A percentile compares a stretch with the other conserved stretches of the same genome.
Evolutionary conservation across 2,797 vertebrate genomes (phyloP).

Genomic region (Hydrophis major): DNA sequence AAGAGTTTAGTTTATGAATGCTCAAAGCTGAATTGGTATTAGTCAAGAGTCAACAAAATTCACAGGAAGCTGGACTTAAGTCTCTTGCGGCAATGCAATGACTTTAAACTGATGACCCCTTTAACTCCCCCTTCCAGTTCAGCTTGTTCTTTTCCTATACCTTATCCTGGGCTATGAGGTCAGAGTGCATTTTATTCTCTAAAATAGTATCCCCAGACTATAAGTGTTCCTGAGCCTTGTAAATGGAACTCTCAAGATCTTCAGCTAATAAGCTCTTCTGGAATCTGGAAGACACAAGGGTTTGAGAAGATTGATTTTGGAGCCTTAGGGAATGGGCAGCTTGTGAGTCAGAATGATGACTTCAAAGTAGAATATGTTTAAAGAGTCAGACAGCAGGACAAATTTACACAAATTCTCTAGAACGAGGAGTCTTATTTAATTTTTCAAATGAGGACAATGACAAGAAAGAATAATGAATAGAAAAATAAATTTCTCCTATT

Average conservation of each 20-base stretch:
- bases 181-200: neutral
- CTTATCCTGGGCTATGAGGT: neutral
- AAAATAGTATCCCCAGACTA: neutral
- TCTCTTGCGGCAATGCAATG: neutral
- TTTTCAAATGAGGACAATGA: neutral
- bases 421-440: neutral
- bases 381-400: neutral
- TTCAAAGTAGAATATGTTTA: neutral
- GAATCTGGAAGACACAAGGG: neutral
- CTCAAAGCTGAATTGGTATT: neutral
- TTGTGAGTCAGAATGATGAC: neutral
- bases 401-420: neutral
- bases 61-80: neutral
- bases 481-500: neutral
- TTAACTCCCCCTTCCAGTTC: neutral
- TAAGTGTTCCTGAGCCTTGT: neutral
- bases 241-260: neutral
- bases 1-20: neutral
- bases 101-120: neutral
- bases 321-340: neutral
- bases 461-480: neutral
- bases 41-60: neutral
- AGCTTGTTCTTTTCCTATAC: neutral
- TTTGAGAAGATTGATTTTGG: neutral
- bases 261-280: neutral